These are phyloP conservation scores for Pseudomyrmex gracilis DNA, from an alignment of 1,140 invertebrate species.

Conservation along the genomic window DNA sequence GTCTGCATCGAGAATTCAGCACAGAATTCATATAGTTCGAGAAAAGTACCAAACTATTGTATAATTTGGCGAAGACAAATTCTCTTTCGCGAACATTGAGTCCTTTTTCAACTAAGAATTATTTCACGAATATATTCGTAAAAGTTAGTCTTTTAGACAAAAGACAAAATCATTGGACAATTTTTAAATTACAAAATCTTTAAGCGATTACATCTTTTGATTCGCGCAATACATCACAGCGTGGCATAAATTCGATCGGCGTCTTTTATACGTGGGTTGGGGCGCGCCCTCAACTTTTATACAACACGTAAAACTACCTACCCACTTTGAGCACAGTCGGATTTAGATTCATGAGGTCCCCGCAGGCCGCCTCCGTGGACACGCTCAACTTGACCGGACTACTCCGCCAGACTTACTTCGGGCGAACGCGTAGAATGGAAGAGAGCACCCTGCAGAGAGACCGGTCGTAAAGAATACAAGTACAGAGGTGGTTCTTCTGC, in stretches of 20 bases:
- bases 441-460: constrained; percentile 6
- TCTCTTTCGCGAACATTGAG: neutral
- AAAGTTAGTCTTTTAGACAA: neutral
- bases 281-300: constrained; percentile 56
- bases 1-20: neutral
- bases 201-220: neutral
- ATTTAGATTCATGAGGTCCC: constrained; percentile 66
- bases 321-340: constrained; percentile 65
- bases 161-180: neutral
- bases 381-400: constrained; percentile 56
- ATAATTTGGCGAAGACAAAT: too few species aligned
- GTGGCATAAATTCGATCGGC: constrained; percentile 50
- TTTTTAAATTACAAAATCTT: neutral
- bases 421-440: constrained; percentile 37
- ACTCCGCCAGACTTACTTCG: constrained; percentile 21
- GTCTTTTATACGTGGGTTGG: constrained; percentile 11
- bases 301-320: constrained; percentile 69
- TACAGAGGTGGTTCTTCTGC: constrained; percentile 12
- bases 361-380: constrained; percentile 56
- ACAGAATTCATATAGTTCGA: neutral
- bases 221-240: constrained; percentile 55
- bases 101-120: neutral
- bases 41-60: neutral
- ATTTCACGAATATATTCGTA: neutral
- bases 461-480: constrained; percentile 54